Evolutionary conservation across 2,797 vertebrate genomes (phyloP).

Genomic region (Leucoraja ocellata): DNA sequence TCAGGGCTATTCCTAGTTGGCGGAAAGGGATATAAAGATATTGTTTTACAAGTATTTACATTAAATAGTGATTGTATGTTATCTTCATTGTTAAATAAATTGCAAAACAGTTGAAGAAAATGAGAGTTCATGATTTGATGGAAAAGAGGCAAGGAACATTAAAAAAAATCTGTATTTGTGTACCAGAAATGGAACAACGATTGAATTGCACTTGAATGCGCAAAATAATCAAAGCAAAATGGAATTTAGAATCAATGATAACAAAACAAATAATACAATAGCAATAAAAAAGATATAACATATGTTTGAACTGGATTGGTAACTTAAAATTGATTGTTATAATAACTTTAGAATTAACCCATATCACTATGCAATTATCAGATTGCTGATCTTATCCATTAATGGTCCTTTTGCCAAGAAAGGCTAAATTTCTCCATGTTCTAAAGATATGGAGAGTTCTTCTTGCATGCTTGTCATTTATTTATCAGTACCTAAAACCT

Average conservation of each 20-base stretch:
- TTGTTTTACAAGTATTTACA: background rate
- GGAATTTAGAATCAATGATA: background rate
- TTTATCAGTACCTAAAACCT: background rate
- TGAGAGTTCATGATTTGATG: background rate
- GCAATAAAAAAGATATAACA: background rate
- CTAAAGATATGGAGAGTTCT: background rate
- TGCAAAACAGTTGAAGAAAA: background rate
- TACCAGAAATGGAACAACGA: background rate
- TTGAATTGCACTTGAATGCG: background rate
- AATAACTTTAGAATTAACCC: background rate
- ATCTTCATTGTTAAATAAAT: background rate
- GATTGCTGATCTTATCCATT: too few species aligned
- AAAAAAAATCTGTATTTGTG: background rate
- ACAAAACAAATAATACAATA: background rate
- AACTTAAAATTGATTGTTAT: background rate
- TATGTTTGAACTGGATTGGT: background rate
- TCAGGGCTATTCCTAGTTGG: constrained; percentile 73
- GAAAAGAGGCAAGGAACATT: background rate
- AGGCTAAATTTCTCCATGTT: too few species aligned
- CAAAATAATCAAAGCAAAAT: background rate
- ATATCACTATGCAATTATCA: too few species aligned
- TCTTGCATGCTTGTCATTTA: background rate
- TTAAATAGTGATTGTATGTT: background rate
- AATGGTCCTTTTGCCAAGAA: too few species aligned
- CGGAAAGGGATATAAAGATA: constrained; percentile 64